Evolutionary conservation across 2,113 vertebrate species (phyloP).

Genomic region (Motacilla alba): DNA sequence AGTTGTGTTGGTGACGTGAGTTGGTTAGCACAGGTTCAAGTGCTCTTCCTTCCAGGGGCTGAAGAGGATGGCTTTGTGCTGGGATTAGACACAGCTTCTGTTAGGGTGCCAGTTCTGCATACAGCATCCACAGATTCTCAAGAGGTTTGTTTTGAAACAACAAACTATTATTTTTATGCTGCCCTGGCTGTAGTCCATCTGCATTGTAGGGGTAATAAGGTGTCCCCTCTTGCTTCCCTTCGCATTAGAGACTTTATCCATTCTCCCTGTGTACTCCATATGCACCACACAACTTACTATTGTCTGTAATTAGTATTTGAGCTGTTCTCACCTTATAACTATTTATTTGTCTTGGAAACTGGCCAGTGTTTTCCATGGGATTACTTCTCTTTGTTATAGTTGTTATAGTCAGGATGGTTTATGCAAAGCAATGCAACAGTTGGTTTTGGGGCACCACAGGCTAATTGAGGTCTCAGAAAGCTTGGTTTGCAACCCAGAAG

Average conservation of each 20-base stretch:
- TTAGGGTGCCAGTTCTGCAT: background rate
- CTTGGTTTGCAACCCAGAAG: background rate
- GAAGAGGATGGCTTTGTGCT: background rate
- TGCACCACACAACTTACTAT: background rate
- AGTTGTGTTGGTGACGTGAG: background rate
- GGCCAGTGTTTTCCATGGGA: slow-evolving; percentile 8
- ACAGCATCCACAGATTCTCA: background rate
- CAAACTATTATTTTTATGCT: fast-evolving
- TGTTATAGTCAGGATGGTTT: background rate
- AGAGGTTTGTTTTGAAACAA: background rate
- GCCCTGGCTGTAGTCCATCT: fast-evolving
- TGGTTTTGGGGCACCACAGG: background rate
- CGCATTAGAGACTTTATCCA: fast-evolving
- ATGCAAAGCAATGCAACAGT: background rate
- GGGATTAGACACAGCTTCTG: background rate
- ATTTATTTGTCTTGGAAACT: slow-evolving; percentile 40
- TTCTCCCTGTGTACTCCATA: background rate
- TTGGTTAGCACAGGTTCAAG: background rate
- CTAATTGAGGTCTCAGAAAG: background rate
- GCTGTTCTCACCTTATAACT: background rate
- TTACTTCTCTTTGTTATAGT: background rate
- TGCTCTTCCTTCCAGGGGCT: background rate
- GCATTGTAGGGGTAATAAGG: background rate
- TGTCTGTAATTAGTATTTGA: slow-evolving; percentile 11
- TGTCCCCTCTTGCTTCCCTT: background rate